phyloP scores from a whole-genome alignment of 2,113 vertebrate genomes.

The Xenopus laevis region DNA sequence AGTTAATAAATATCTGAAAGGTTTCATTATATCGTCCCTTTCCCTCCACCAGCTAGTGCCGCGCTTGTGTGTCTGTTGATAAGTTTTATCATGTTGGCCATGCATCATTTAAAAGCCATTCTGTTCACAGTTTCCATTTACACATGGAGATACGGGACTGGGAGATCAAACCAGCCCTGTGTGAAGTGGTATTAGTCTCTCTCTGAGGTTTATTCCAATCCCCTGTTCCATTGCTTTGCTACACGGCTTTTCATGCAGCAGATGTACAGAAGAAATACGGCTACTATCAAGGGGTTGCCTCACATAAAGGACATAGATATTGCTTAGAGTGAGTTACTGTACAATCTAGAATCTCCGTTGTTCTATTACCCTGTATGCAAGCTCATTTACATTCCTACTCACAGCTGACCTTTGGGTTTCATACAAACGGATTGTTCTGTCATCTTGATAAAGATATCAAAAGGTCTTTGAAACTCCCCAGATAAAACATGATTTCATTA shows the following conservation, averaged over 20 bases:
- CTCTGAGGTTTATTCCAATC: background rate
- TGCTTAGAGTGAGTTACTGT: background rate
- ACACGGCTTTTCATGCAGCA: background rate
- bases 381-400: background rate
- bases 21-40: background rate
- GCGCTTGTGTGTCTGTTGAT: background rate
- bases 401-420: background rate
- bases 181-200: background rate
- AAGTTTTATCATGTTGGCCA: background rate
- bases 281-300: too few relatives aligned
- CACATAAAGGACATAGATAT: too few relatives aligned
- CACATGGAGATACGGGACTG: background rate
- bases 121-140: background rate
- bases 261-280: background rate
- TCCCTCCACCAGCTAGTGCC: background rate
- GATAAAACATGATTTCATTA: too few relatives aligned
- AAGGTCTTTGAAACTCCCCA: too few relatives aligned
- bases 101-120: background rate
- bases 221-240: too few relatives aligned
- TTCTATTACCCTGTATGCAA: background rate
- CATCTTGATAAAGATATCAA: too few relatives aligned
- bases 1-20: background rate
- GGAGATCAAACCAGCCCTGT: background rate
- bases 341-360: background rate
- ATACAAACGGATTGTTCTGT: background rate